These are phyloP conservation scores for Thalassarche chlororhynchos DNA, from an alignment of 2,113 vertebrate species.

Conservation along the genomic window DNA sequence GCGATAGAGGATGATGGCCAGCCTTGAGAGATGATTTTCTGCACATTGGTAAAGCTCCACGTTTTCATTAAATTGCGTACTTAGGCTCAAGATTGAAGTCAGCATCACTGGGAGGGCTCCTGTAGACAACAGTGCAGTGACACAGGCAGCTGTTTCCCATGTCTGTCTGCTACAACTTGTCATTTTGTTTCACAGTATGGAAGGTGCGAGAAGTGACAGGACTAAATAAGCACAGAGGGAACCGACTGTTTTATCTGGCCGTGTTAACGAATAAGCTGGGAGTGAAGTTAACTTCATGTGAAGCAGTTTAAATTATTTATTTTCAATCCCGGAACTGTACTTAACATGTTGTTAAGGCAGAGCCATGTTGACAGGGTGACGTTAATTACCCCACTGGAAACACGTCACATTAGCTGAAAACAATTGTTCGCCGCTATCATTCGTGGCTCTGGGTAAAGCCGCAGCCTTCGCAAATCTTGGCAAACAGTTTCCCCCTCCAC, in stretches of 20 bases:
- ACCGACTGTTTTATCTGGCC: not conserved
- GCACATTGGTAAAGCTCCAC: not conserved
- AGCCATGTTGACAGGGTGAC: not conserved
- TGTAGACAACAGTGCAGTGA: not conserved
- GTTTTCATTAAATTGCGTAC: not conserved
- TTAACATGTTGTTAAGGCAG: conserved; percentile 13
- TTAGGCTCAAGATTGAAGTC: not conserved
- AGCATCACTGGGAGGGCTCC: not conserved
- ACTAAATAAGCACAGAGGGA: conserved; percentile 28
- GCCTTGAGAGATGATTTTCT: not conserved
- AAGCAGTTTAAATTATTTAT: conserved; percentile 55
- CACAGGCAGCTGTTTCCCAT: not conserved
- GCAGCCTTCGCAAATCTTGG: not conserved
- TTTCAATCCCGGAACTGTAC: not conserved
- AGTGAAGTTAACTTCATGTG: conserved; percentile 30
- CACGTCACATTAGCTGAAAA: not conserved
- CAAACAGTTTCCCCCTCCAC: not conserved
- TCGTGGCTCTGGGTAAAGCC: not conserved
- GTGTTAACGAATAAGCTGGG: not conserved
- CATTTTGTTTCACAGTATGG: conserved; percentile 30
- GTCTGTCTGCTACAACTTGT: conserved; percentile 27
- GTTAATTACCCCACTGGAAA: conserved; percentile 35
- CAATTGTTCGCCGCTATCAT: not conserved
- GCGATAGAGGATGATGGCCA: not conserved
- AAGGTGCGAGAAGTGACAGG: conserved; percentile 18